These are phyloP conservation scores for Andrena haemorrhoa DNA, from an alignment of 2,888 invertebrate species.

Conservation along the genomic window DNA sequence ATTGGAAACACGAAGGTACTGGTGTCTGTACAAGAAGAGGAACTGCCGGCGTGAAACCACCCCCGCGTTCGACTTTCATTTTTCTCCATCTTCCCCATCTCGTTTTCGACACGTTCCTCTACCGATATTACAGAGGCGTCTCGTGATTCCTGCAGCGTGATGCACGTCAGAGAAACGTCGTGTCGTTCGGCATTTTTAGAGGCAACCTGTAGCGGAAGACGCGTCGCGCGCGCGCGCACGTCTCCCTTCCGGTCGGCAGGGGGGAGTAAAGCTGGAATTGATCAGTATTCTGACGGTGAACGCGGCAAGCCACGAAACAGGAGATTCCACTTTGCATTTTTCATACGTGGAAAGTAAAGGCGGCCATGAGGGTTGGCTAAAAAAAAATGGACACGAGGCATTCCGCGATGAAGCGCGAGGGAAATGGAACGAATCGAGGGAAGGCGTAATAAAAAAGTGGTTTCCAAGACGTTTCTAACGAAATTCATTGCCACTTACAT, in stretches of 20 bases:
- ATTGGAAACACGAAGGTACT: conserved; percentile 3
- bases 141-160: neutral
- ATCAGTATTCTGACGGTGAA: conserved; percentile 34
- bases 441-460: neutral
- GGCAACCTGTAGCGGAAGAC: conserved; percentile 36
- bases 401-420: conserved; percentile 9
- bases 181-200: conserved; percentile 24
- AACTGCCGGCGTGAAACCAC: neutral
- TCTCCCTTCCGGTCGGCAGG: neutral
- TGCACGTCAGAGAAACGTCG: neutral
- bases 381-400: conserved; percentile 20
- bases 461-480: neutral
- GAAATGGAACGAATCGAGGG: conserved; percentile 14
- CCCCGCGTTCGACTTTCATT: neutral
- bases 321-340: conserved; percentile 45
- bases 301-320: conserved; percentile 21
- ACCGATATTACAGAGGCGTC: neutral
- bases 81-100: neutral
- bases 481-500: neutral
- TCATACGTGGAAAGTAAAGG: conserved; percentile 1
- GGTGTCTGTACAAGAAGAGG: neutral
- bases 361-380: conserved; percentile 5
- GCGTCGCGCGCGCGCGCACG: neutral
- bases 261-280: neutral
- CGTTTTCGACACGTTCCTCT: neutral